Percentiles rank a stretch among this genome's conserved stretches.
These are phyloP conservation scores for Blennius ocellaris DNA, from an alignment of 2,113 vertebrate genomes.

Conservation along the genomic window DNA sequence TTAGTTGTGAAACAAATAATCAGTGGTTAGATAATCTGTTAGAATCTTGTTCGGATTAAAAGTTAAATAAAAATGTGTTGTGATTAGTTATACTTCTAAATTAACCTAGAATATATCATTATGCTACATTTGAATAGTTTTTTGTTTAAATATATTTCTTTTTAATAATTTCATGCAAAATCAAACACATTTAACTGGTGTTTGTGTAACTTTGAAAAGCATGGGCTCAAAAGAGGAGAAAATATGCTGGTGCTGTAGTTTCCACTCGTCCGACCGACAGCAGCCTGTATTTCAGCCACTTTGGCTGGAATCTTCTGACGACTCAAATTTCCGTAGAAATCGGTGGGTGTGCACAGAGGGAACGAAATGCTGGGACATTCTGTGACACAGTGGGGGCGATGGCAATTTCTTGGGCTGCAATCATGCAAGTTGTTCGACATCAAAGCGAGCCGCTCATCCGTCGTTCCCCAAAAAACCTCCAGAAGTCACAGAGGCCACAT, in stretches of 20 bases:
- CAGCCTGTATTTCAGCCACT: conserved; percentile 15
- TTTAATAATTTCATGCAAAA: too few relatives aligned
- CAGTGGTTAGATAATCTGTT: too few relatives aligned
- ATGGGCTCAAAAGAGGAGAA: conserved; percentile 7
- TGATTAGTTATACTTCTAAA: too few relatives aligned
- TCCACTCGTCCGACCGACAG: conserved; percentile 42
- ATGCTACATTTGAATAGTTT: too few relatives aligned
- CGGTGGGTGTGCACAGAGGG: background rate
- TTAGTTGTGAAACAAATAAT: too few relatives aligned
- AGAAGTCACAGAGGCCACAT: conserved; percentile 5
- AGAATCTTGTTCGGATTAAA: too few relatives aligned
- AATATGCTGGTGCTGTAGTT: conserved; percentile 12
- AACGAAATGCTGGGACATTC: conserved; percentile 21
- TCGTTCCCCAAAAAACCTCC: background rate
- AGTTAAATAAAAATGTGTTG: too few relatives aligned
- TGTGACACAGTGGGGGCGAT: conserved; percentile 3
- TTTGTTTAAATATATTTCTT: too few relatives aligned
- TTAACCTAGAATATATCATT: too few relatives aligned
- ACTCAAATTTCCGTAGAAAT: conserved; percentile 13
- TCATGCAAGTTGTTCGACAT: conserved; percentile 8
- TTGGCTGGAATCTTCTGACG: too few relatives aligned
- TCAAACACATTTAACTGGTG: too few relatives aligned
- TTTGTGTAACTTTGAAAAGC: too few relatives aligned
- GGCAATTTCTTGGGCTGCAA: conserved; percentile 16
- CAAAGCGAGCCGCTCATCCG: conserved; percentile 24